Evolutionary conservation across 2,888 invertebrate genomes (phyloP), one percentile per base, ranked within the genome.

Genomic region (Diplazon laetatorius): DNA sequence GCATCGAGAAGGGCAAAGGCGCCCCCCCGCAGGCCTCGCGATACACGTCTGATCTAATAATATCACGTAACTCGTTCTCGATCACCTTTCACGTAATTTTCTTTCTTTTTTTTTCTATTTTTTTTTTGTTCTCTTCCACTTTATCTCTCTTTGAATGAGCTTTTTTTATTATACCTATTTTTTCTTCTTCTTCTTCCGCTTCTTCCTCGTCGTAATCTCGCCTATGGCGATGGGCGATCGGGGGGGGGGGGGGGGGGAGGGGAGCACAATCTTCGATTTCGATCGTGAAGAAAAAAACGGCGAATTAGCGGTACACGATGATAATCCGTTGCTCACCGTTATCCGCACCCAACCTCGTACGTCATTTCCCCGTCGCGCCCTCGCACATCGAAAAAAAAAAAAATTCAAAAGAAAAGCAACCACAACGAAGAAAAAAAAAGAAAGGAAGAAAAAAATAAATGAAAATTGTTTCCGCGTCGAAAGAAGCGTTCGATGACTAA

Each of bases 221-320:
- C 22, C 14, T 20, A 44, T 55, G 30, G 20, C 22, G 37, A 74
- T 78, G 52, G 65, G 52, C 44, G 63, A 14, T 63, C 8, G 59
- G 59, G 25, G 8, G 60, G 42, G n/a, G n/a, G n/a, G n/a, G n/a
- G n/a, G n/a, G n/a, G n/a, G n/a, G n/a, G n/a, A n/a, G n/a, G n/a
- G n/a, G n/a, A n/a, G n/a, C n/a, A n/a, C n/a, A n/a, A n/a, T n/a
- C n/a, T 63, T 50, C 48, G 48, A 39, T 44, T 30, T 10, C 37
- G 18, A 37, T 60, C 46, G n/a, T n/a, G n/a, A n/a, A n/a, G n/a
- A n/a, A n/a, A 22, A 18, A 20, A 46, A 14, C 50, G 18, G 59
- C 14, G 37, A 75, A 78, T 75, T 68, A 75, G 62, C 78, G 70
- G 74, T 78, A 66, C 46, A 71, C 74, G 65, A 78, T 78, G 55